These are phyloP conservation scores for Trogon melanurus DNA, from an alignment of 2,113 vertebrate genomes.

Conservation along the genomic window DNA sequence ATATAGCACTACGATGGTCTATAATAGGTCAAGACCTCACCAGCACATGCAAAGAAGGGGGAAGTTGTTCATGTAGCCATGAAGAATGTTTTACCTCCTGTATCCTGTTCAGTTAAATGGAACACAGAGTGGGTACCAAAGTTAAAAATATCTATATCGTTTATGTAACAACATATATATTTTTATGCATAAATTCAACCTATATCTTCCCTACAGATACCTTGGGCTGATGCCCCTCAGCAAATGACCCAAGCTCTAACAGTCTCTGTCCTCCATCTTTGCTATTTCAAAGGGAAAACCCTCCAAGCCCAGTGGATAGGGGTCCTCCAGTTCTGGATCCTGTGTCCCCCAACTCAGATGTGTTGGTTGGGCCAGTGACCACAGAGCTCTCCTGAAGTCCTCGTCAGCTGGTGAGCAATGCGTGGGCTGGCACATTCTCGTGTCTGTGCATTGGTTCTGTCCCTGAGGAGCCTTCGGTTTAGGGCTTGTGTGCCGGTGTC, in stretches of 20 bases:
- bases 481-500: not conserved
- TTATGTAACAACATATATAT: not conserved
- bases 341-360: not conserved
- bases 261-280: not conserved
- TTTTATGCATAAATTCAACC: not conserved
- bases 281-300: not conserved
- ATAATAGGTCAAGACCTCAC: not conserved
- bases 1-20: constrained; percentile 18
- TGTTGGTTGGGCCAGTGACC: not conserved
- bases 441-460: not conserved
- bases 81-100: constrained; percentile 27
- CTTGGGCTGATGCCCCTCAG: not conserved
- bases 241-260: not conserved
- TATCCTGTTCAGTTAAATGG: constrained; percentile 47
- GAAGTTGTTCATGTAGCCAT: constrained; percentile 36
- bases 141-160: not conserved
- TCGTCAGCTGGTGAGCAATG: accelerated
- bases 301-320: not conserved
- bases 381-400: not conserved
- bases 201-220: not conserved
- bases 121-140: constrained; percentile 8
- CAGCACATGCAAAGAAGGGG: constrained; percentile 64
- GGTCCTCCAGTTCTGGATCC: not conserved
- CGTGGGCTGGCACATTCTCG: not conserved
- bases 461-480: not conserved